Evolutionary conservation across 2,888 invertebrate genomes (phyloP), one percentile per base, ranked within the genome.

Genomic region (Drosophila kanekoi): DNA sequence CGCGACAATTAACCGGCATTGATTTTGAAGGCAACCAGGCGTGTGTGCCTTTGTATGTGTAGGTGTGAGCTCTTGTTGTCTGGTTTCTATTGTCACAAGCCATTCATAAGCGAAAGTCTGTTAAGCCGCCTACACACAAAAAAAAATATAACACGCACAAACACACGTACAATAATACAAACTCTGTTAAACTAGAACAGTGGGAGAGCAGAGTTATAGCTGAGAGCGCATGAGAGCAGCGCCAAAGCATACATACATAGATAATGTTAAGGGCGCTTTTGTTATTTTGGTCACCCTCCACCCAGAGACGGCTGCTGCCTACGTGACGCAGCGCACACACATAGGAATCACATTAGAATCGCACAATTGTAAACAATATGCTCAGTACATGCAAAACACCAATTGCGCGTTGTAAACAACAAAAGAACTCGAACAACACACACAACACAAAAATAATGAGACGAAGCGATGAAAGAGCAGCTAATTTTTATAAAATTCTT

Each of bases 1-100:
- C 74, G 73, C 80, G 65, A 59, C 83, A 80, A 85, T 75, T 64
- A 67, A 72, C 72, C 83, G 84, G 66, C 87, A 87, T 86, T 87
- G 87, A 81, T 83, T 81, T 74, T 62, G 84, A 82, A 84, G 84
- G 84, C 80, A 79, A 49, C 53, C 61, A 68, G 56, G 66, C 71
- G 61, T 38, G 18, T 33, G 8, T 40, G 33, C 32, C 4, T 35
- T 38, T 37, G 28, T 20, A 4, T 40, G 43, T 43, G 63, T 77
- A 43, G 51, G 49, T 69, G 48, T 78, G 37, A 54, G 49, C 23
- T 71, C 59, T 71, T 71, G 18, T 59, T 71, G 60, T 71, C 38
- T 41, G 28, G 44, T 62, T 70, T 41, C 32, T 48, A 76, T 71
- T 76, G 52, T 57, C 23, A 41, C 41, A 47, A 33, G 23, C 44